Conservation (phyloP, 2,888 invertebrate genomes). For the Pteria penguin region DNA sequence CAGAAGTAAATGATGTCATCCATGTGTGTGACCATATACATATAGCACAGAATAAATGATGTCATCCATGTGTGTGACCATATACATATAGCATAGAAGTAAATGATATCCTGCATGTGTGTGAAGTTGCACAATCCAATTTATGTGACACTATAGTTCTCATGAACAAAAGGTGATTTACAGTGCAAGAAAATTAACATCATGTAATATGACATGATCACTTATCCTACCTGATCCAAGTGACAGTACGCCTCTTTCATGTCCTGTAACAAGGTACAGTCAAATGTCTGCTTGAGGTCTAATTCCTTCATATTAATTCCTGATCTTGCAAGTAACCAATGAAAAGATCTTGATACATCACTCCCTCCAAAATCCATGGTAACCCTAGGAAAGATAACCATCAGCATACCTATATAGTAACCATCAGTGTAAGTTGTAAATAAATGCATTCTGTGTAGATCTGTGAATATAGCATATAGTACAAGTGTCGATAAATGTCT, state of each 20-base stretch:
- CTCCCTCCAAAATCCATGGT: conserved; percentile 92
- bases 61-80: no score
- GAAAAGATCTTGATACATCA: conserved; percentile 93
- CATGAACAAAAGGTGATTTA: not conserved
- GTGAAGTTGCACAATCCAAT: not conserved
- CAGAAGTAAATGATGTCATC: no score
- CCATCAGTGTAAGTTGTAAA: no score
- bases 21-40: no score
- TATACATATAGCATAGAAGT: no score
- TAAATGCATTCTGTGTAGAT: no score
- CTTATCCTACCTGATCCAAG: conserved; percentile 90
- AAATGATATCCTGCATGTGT: no score
- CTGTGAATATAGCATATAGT: no score
- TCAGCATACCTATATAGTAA: not conserved
- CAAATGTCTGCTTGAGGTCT: conserved; percentile 83
- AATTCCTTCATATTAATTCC: conserved; percentile 91
- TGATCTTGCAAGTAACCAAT: conserved; percentile 90
- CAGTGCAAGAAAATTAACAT: no score
- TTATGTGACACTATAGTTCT: not conserved
- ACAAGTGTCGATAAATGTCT: no score
- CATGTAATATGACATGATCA: no score
- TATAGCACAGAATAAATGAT: no score
- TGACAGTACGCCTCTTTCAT: conserved; percentile 95
- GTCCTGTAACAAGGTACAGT: conserved; percentile 88
- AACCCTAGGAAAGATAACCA: conserved; percentile 64